A percentile compares a stretch with the other conserved stretches of the same genome.
phyloP scores from a whole-genome alignment of 2,888 invertebrate species.

The Folsomia manolachei region DNA sequence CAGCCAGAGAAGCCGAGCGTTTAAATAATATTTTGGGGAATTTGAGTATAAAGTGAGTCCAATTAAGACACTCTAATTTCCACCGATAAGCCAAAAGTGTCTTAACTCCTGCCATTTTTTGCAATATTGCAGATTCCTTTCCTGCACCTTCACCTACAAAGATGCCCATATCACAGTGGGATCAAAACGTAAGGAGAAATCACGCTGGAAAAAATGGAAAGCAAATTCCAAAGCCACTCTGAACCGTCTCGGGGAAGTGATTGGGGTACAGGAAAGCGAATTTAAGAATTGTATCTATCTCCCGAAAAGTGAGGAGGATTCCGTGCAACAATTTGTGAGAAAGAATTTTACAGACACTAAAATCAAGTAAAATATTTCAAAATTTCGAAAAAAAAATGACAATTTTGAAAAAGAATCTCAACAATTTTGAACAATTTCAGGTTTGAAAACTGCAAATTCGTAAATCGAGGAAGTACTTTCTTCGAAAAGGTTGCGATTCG shows the following conservation, averaged over 20 bases:
- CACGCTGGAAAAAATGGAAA: constrained; percentile 12
- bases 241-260: neutral
- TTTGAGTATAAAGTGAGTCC: constrained; percentile 15
- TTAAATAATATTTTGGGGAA: constrained; percentile 18
- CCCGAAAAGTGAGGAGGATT: constrained; percentile 13
- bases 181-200: neutral
- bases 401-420: no score
- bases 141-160: constrained; percentile 28
- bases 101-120: neutral
- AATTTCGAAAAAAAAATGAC: no score
- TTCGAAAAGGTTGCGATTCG: constrained; percentile 18
- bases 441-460: constrained; percentile 27
- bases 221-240: neutral
- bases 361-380: constrained; percentile 21
- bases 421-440: no score
- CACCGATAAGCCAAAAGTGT: no score
- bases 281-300: constrained; percentile 21
- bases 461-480: constrained; percentile 19
- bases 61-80: no score
- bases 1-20: neutral
- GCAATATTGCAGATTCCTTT: constrained; percentile 17
- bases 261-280: neutral
- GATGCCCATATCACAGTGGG: constrained; percentile 2
- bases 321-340: constrained; percentile 19
- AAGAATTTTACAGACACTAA: constrained; percentile 17